Conservation (phyloP, 2,113 vertebrate genomes). For the Pyrgilauda ruficollis region DNA sequence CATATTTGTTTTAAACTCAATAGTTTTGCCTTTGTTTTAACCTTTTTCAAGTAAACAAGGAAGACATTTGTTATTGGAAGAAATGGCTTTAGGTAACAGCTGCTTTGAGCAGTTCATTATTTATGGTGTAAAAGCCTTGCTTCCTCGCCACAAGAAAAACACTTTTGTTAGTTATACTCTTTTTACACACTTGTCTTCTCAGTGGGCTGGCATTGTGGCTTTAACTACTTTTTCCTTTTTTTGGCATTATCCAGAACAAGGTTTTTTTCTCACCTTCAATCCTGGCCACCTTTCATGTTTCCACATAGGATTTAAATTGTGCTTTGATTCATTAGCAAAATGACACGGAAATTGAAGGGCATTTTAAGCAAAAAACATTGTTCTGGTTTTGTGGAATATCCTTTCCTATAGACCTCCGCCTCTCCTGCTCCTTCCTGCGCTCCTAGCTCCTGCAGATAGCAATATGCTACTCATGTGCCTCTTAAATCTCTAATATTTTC, state of each 20-base stretch:
- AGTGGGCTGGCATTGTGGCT: neutral
- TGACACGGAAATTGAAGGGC: neutral
- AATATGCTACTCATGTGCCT: neutral
- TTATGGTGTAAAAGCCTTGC: neutral
- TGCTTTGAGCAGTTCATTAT: neutral
- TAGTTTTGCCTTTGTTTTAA: neutral
- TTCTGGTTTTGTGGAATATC: neutral
- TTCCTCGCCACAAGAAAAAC: neutral
- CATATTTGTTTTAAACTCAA: neutral
- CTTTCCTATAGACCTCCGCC: neutral
- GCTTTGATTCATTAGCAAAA: neutral
- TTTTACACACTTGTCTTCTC: neutral
- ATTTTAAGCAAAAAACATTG: neutral
- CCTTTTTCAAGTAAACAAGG: neutral
- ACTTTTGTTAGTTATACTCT: neutral
- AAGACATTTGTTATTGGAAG: neutral
- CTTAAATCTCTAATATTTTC: neutral
- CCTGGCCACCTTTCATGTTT: neutral
- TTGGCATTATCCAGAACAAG: neutral
- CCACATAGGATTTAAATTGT: neutral
- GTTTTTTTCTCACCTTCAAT: neutral
- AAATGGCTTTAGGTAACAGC: neutral
- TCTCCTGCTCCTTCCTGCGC: neutral
- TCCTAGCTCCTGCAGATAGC: neutral
- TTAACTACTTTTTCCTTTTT: neutral